Evolutionary conservation across 1,140 invertebrate species (phyloP).

Genomic region (Lineus longissimus): DNA sequence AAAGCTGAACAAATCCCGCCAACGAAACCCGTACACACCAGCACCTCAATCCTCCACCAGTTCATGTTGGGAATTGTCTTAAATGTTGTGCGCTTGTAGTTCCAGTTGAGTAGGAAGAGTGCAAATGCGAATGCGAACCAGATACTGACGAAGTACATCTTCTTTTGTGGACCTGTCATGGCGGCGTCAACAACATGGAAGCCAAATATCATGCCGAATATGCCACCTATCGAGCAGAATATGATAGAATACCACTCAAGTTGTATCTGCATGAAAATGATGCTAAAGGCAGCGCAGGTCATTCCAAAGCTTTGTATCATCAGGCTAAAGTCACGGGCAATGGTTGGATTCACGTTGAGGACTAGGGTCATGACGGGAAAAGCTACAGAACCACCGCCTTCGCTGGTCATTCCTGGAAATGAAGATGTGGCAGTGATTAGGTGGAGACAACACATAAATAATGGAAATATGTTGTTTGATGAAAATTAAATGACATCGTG

Average conservation of each 20-base stretch:
- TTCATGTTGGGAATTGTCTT: conserved; percentile 25
- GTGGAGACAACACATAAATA: too few relatives aligned
- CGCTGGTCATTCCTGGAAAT: conserved; percentile 33
- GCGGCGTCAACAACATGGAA: conserved; percentile 26
- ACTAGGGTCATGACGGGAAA: conserved; percentile 43
- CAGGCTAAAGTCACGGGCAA: conserved; percentile 36
- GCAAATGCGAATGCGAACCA: conserved; percentile 40
- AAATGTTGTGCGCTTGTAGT: conserved; percentile 32
- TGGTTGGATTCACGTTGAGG: conserved; percentile 26
- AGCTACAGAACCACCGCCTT: conserved; percentile 37
- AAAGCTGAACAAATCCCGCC: conserved; percentile 40
- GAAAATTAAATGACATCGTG: too few relatives aligned
- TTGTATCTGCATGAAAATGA: conserved; percentile 33
- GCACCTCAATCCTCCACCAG: conserved; percentile 26
- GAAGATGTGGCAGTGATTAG: neutral
- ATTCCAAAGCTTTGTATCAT: conserved; percentile 40
- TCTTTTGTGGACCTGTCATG: conserved; percentile 28
- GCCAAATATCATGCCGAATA: conserved; percentile 30
- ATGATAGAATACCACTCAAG: conserved; percentile 33
- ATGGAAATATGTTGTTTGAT: too few relatives aligned
- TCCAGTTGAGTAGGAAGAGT: conserved; percentile 31
- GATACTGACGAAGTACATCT: conserved; percentile 40
- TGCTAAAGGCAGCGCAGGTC: conserved; percentile 29
- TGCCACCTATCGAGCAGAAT: conserved; percentile 30
- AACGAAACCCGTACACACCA: conserved; percentile 31